Base-by-base conservation (phyloP, 2,888 invertebrate species). In the Eumerus sabulonum region DNA sequence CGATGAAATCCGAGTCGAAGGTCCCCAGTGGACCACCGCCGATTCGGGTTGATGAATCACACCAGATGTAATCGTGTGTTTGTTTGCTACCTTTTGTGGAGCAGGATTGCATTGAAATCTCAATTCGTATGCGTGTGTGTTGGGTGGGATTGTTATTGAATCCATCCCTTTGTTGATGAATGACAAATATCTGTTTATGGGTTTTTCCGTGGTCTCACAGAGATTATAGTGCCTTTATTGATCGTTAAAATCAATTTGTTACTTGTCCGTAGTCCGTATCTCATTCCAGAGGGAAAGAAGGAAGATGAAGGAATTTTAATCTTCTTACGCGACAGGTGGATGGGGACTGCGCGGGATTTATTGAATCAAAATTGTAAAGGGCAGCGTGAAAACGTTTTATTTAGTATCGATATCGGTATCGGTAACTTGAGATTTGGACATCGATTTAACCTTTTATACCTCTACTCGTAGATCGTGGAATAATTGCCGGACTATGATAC, bases 211-310 rank as follows among this genome's bases (percentile, higher is more conserved):
- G 56, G 56, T 56, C 64, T 27, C 40, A 51, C 42, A 51, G 45
- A 36, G 70, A 76, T 70, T 59, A 70, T 38, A 27, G 59, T 19
- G 40, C 64, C 64, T 76, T 76, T 76, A 71, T 76, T 64, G 64
- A 60, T 71, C 76, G 59, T 76, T 64, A 76, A 71, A 64, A 60
- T 71, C 64, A 76, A 76, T 76, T 71, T 60, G 70, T 76, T 76
- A 59, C 64, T 68, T 48, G 56, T 57, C 17, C 35, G 12, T 40
- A 12, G 54, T 47, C 47, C 18, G 18, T 17, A 12, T 51, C 36
- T 54, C n/a, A n/a, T 40, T 40, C 9, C 11, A 11, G 40, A 4
- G 19, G 44, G 44, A 36, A 63, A 35, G 45, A 45, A 57, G 48
- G 48, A 18, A 50, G 57, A 56, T 57, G 2, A 40, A 56, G 16